phyloP scores from a whole-genome alignment of 2,797 vertebrate genomes.

The Melanotaenia pygmaea region DNA sequence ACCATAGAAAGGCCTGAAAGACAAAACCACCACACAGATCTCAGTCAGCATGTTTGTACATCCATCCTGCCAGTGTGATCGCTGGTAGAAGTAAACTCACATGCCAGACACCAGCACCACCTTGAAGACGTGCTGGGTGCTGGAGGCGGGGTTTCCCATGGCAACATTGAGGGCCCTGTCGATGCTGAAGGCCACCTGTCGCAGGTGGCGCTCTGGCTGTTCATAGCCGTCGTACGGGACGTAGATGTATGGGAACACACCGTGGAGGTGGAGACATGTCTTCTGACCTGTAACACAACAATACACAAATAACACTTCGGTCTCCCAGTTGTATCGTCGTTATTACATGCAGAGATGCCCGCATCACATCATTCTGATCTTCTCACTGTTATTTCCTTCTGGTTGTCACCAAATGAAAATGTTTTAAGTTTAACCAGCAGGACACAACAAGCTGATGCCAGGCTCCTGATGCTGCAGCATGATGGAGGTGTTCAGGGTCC shows the following conservation, averaged over 20 bases:
- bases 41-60: not conserved
- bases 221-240: slow-evolving; percentile 91
- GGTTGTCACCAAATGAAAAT: no score
- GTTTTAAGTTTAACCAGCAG: no score
- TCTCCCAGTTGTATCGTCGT: no score
- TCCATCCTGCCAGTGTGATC: not conserved
- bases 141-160: slow-evolving; percentile 94
- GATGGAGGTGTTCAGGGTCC: no score
- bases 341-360: no score
- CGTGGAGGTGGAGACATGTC: slow-evolving; percentile 97
- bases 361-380: no score
- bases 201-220: slow-evolving; percentile 89
- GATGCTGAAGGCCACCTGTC: slow-evolving; percentile 96
- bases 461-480: no score
- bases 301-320: not conserved
- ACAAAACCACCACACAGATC: not conserved
- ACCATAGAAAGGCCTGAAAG: slow-evolving; percentile 95
- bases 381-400: no score
- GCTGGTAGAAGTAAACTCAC: slow-evolving; percentile 81
- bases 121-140: slow-evolving; percentile 93
- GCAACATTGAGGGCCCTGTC: slow-evolving; percentile 95
- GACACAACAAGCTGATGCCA: no score
- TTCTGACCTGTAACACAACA: slow-evolving; percentile 89
- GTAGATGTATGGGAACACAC: slow-evolving; percentile 95
- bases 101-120: slow-evolving; percentile 95